Conservation (phyloP, 2,797 vertebrate species). For the Peromyscus melanophrys region DNA sequence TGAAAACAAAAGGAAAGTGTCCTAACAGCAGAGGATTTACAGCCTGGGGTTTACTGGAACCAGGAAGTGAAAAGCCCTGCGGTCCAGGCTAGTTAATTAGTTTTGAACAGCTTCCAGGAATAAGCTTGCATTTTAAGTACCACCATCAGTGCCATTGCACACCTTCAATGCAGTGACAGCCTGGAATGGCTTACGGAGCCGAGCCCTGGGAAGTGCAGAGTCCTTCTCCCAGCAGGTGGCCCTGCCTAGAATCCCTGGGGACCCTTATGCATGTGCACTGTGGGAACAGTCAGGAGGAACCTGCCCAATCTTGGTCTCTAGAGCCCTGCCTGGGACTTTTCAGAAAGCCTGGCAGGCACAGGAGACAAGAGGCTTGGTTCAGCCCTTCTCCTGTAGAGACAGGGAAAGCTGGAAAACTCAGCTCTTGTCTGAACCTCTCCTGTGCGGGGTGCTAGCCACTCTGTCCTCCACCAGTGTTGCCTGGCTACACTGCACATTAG, state of each 20-base stretch:
- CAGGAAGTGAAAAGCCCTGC: not conserved
- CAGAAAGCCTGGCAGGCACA: not conserved
- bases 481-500: no score
- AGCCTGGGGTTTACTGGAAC: conserved; percentile 14
- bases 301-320: not conserved
- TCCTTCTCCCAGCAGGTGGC: not conserved
- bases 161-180: not conserved
- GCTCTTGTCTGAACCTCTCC: not conserved
- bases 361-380: no score
- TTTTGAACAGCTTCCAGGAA: conserved; percentile 54
- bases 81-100: not conserved
- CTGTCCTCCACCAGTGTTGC: not conserved
- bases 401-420: no score
- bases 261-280: not conserved
- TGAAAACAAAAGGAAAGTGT: conserved; percentile 1
- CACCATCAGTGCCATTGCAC: not conserved
- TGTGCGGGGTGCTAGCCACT: fast-evolving
- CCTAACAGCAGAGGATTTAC: not conserved
- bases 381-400: not conserved
- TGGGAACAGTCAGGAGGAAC: not conserved
- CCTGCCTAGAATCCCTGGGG: not conserved
- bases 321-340: not conserved
- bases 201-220: not conserved
- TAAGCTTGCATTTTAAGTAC: conserved; percentile 1
- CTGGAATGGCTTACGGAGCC: not conserved